Conservation (phyloP, 2,113 vertebrate genomes). For the Ailurus styani region DNA sequence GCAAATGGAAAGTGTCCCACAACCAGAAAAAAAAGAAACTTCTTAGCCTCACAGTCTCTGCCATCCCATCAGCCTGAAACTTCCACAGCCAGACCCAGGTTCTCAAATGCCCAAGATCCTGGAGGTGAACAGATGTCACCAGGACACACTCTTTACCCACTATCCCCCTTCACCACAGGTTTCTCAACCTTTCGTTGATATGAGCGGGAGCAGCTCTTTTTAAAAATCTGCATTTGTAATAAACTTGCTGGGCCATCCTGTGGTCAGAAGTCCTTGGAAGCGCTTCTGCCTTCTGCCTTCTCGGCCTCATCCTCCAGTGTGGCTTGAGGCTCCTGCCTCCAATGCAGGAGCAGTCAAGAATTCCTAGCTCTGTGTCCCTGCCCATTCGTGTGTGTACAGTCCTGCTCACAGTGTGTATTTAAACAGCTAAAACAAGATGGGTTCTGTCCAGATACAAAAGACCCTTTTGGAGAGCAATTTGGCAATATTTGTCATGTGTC, state of each 20-base stretch:
- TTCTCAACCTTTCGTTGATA: background rate
- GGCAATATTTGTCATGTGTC: conserved; percentile 15
- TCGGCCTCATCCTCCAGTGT: background rate
- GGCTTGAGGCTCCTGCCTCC: background rate
- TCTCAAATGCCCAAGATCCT: background rate
- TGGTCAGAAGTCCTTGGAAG: background rate
- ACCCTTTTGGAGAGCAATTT: background rate
- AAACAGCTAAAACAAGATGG: background rate
- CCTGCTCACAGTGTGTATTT: background rate
- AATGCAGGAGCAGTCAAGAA: background rate
- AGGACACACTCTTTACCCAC: background rate
- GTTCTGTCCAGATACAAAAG: conserved; percentile 27
- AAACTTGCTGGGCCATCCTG: background rate
- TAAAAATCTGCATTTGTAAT: conserved; percentile 7
- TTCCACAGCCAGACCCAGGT: background rate
- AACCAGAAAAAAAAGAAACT: background rate
- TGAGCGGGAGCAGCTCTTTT: conserved; percentile 3
- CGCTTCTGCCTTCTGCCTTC: background rate
- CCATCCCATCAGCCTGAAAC: background rate
- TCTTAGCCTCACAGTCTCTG: background rate
- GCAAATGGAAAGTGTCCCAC: background rate
- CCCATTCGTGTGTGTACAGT: background rate
- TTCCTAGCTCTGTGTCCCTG: background rate
- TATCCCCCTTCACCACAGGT: background rate
- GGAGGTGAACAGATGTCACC: background rate